A percentile compares a stretch with the other conserved stretches of the same genome.
Evolutionary conservation across 2,113 vertebrate genomes (phyloP).

Genomic region (Prolemur simus): DNA sequence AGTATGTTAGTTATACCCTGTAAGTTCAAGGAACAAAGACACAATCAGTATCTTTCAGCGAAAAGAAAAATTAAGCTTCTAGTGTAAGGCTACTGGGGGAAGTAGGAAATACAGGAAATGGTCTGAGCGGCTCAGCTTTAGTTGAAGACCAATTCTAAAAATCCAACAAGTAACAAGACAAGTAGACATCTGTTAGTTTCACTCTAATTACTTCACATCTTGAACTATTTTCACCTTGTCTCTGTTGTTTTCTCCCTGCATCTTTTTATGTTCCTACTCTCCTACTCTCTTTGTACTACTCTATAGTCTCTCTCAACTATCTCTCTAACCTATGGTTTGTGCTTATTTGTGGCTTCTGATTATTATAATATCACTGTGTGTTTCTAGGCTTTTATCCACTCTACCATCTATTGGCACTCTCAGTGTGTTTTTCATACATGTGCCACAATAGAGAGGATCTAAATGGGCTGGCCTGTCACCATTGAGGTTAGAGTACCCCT

Average conservation of each 20-base stretch:
- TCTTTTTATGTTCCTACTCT: background rate
- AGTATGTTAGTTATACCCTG: background rate
- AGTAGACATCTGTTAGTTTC: conserved; percentile 6
- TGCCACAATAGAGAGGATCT: background rate
- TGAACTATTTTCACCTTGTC: background rate
- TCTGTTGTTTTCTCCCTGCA: background rate
- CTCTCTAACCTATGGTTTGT: background rate
- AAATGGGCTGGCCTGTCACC: background rate
- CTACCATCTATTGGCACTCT: background rate
- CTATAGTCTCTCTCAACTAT: background rate
- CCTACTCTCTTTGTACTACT: background rate
- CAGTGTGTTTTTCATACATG: background rate
- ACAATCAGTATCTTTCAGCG: background rate
- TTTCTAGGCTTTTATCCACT: background rate
- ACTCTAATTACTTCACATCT: background rate
- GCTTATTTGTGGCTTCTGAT: conserved; percentile 12
- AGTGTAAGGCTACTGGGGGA: background rate
- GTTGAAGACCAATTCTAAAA: conserved; percentile 3
- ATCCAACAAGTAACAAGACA: background rate
- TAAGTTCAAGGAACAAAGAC: background rate
- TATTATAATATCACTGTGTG: background rate
- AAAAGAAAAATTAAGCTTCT: background rate
- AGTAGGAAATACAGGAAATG: background rate
- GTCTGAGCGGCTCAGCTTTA: background rate
- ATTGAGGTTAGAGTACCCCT: background rate